Evolutionary conservation across 2,888 invertebrate species (phyloP).

Genomic region (Ceraclea dissimilis): DNA sequence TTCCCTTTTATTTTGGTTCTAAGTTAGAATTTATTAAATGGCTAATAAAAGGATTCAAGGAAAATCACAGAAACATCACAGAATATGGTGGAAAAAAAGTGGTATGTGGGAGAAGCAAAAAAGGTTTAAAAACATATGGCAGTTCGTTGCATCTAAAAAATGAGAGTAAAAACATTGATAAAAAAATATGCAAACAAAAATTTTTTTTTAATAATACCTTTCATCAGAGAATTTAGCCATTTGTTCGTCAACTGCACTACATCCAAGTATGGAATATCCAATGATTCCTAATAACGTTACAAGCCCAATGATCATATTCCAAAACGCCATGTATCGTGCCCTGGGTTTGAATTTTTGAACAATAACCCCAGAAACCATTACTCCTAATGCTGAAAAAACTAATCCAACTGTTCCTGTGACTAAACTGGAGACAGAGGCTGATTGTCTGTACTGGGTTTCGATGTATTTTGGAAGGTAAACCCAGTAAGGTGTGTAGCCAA

Average conservation of each 20-base stretch:
- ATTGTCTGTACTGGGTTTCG: slow-evolving; percentile 71
- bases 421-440: slow-evolving; percentile 66
- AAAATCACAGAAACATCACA: too few species aligned
- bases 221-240: slow-evolving; percentile 33
- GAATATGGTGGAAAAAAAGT: too few species aligned
- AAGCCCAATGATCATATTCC: slow-evolving; percentile 60
- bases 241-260: slow-evolving; percentile 29
- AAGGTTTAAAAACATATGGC: too few species aligned
- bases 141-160: too few species aligned
- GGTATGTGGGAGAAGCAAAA: too few species aligned
- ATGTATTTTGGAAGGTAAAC: slow-evolving; percentile 79
- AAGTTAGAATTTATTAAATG: too few species aligned
- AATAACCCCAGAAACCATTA: slow-evolving; percentile 57
- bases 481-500: slow-evolving; percentile 68
- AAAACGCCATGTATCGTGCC: slow-evolving; percentile 58
- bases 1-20: too few species aligned
- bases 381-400: slow-evolving; percentile 62
- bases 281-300: slow-evolving; percentile 56
- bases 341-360: slow-evolving; percentile 60
- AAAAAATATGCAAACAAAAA: too few species aligned
- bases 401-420: slow-evolving; percentile 65
- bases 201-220: slow-evolving; percentile 28
- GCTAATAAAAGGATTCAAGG: too few species aligned
- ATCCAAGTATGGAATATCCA: slow-evolving; percentile 59
- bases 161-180: too few species aligned